Conservation (phyloP, 2,797 vertebrate species). For the Chloroceryle amazona region DNA sequence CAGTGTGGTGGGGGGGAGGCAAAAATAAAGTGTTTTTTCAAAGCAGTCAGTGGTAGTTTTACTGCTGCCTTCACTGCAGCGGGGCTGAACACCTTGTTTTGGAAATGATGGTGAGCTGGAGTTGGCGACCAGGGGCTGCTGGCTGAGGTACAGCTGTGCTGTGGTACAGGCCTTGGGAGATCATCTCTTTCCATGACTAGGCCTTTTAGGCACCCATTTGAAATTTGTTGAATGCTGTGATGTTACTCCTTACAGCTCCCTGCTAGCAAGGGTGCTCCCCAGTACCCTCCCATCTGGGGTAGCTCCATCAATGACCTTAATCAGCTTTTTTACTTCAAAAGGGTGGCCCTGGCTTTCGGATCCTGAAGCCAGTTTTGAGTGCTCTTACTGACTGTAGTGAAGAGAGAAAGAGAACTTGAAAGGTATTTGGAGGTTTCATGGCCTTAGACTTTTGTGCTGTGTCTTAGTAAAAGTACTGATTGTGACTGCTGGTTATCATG, state of each 20-base stretch:
- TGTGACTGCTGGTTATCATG: slow-evolving; percentile 17
- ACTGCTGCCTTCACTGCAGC: background rate
- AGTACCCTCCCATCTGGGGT: background rate
- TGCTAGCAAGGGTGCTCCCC: background rate
- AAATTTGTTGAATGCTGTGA: accelerated
- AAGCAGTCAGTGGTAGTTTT: background rate
- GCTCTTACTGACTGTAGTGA: background rate
- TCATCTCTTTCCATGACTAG: accelerated
- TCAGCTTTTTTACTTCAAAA: accelerated
- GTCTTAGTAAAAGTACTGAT: slow-evolving; percentile 15
- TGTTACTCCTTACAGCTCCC: background rate
- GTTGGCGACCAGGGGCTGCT: accelerated
- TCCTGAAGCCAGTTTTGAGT: background rate
- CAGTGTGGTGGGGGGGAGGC: background rate
- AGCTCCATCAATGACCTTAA: accelerated
- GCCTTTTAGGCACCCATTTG: background rate
- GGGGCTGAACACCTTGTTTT: background rate
- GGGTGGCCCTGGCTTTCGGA: background rate
- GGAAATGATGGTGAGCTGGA: background rate
- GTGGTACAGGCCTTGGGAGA: background rate
- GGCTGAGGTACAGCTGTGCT: background rate
- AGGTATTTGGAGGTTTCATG: background rate
- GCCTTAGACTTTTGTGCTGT: background rate
- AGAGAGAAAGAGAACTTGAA: background rate
- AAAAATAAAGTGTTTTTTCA: background rate